Percentiles rank a stretch among this genome's conserved stretches.
These are phyloP conservation scores for Rhipidura dahli DNA, from an alignment of 2,113 vertebrate genomes.

Conservation along the genomic window DNA sequence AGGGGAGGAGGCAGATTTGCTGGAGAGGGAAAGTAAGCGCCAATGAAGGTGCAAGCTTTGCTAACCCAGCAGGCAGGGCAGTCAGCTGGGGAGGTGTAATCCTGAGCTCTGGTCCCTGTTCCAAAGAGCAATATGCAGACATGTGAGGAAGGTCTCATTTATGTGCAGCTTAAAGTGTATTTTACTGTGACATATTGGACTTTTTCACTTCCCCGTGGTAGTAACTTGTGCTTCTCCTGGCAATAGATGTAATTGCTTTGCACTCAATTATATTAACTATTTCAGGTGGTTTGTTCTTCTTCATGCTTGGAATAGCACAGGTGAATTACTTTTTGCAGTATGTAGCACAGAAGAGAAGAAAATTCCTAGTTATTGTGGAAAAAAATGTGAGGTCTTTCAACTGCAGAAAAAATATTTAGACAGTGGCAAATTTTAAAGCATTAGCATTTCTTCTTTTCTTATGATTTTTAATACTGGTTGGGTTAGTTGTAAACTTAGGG, in stretches of 20 bases:
- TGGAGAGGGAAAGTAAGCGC: not conserved
- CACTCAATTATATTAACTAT: constrained; percentile 11
- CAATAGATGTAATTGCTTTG: constrained; percentile 30
- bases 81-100: not conserved
- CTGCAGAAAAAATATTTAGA: not conserved
- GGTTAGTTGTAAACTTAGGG: not conserved
- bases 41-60: not conserved
- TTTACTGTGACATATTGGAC: not conserved
- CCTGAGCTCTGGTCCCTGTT: not conserved
- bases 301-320: not conserved
- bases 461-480: not conserved
- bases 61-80: not conserved
- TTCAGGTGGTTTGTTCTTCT: not conserved
- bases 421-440: not conserved
- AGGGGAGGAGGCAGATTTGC: not conserved
- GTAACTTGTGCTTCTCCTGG: not conserved
- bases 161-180: not conserved
- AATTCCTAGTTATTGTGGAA: not conserved
- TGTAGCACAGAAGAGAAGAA: not conserved
- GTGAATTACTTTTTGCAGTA: not conserved
- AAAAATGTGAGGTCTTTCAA: fast-evolving
- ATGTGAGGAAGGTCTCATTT: not conserved
- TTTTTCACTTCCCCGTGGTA: not conserved
- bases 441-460: not conserved
- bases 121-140: not conserved